Conservation (phyloP, 2,888 invertebrate species). For the Drosophila demipolita region DNA sequence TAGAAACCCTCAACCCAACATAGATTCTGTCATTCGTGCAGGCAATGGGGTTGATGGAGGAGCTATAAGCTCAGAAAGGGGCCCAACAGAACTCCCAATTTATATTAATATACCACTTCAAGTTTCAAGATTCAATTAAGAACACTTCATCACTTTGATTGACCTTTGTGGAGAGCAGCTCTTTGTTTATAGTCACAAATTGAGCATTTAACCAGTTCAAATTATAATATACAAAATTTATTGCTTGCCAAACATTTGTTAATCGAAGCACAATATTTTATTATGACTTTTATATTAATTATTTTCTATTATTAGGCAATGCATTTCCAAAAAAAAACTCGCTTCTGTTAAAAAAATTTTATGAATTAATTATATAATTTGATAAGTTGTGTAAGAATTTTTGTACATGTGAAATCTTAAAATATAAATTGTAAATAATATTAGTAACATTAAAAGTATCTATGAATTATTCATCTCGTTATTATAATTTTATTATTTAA, state of each 20-base stretch:
- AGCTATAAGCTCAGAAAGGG: no score
- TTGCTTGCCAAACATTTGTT: slow-evolving; percentile 20
- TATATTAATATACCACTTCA: background rate
- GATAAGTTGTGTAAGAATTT: background rate
- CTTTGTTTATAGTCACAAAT: slow-evolving; percentile 5
- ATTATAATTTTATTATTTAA: background rate
- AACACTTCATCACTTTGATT: background rate
- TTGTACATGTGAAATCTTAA: background rate
- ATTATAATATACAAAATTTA: background rate
- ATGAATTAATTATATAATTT: background rate
- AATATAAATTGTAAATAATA: background rate
- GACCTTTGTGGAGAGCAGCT: background rate
- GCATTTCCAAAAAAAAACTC: background rate
- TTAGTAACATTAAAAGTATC: no score
- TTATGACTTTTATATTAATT: background rate
- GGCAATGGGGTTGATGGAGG: no score
- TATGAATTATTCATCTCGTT: background rate
- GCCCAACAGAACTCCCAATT: no score
- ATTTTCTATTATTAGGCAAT: background rate
- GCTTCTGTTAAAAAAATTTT: background rate
- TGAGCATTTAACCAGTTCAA: background rate
- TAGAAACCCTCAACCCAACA: no score
- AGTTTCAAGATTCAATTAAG: background rate
- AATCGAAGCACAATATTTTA: slow-evolving; percentile 5
- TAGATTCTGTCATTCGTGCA: no score